A percentile compares a stretch with the other conserved stretches of the same genome.
These are phyloP conservation scores for Setipinna tenuifilis DNA, from an alignment of 2,797 vertebrate genomes.

Conservation along the genomic window DNA sequence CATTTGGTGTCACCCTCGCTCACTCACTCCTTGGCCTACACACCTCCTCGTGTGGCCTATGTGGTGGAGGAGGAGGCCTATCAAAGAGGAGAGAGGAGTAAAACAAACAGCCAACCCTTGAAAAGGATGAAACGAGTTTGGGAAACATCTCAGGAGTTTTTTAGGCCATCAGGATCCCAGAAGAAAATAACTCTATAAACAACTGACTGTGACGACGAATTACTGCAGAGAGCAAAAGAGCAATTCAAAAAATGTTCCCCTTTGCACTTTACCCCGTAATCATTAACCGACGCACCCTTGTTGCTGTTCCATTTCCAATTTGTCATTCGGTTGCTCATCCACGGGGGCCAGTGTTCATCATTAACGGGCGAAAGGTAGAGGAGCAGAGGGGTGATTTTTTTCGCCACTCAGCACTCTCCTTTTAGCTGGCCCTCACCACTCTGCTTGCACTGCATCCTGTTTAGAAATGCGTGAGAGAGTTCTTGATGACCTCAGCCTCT, in stretches of 20 bases:
- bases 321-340: conserved; percentile 58
- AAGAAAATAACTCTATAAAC: background rate
- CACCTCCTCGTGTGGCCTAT: background rate
- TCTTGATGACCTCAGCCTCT: conserved; percentile 72
- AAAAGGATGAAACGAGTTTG: background rate
- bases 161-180: background rate
- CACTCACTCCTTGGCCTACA: no score
- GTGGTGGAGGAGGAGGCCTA: background rate
- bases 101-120: background rate
- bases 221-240: background rate
- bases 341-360: conserved; percentile 23
- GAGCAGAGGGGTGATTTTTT: background rate
- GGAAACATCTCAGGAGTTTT: background rate
- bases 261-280: conserved; percentile 33
- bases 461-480: conserved; percentile 65
- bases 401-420: conserved; percentile 38
- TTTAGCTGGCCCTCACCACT: conserved; percentile 30
- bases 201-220: background rate
- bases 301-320: conserved; percentile 46
- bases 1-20: background rate
- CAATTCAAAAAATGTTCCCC: background rate
- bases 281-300: conserved; percentile 51
- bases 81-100: background rate
- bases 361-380: background rate
- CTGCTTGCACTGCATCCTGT: conserved; percentile 58